Evolutionary conservation across 2,888 invertebrate genomes (phyloP).

Genomic region (Plusia festucae): DNA sequence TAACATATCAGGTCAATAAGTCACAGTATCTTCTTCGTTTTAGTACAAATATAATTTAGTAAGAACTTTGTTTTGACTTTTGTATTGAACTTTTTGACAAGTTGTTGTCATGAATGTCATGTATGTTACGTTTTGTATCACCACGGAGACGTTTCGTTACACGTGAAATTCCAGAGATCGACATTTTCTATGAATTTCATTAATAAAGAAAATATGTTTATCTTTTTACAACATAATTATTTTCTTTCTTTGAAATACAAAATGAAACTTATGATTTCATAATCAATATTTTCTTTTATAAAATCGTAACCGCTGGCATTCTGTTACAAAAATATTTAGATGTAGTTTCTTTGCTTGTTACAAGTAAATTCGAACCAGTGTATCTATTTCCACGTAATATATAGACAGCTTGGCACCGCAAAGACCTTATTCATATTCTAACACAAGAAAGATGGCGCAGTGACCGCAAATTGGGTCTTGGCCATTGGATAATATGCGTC

Average conservation of each 20-base stretch:
- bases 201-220: no score
- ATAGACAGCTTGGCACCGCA: constrained; percentile 4
- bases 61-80: neutral
- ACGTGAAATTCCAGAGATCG: no score
- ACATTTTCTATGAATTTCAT: no score
- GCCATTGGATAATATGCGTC: neutral
- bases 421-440: neutral
- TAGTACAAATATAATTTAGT: no score
- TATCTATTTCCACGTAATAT: neutral
- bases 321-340: no score
- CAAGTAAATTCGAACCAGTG: neutral
- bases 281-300: no score
- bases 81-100: neutral
- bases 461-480: constrained; percentile 7
- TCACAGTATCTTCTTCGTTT: neutral
- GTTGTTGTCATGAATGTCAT: neutral
- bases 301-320: no score
- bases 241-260: neutral
- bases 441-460: neutral
- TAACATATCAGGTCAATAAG: neutral
- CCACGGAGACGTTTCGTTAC: no score
- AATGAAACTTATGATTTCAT: neutral
- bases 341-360: no score
- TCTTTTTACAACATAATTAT: neutral
- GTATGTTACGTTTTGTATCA: no score